Base-by-base conservation (phyloP, 2,888 invertebrate species). In the Chrysolina americana region DNA sequence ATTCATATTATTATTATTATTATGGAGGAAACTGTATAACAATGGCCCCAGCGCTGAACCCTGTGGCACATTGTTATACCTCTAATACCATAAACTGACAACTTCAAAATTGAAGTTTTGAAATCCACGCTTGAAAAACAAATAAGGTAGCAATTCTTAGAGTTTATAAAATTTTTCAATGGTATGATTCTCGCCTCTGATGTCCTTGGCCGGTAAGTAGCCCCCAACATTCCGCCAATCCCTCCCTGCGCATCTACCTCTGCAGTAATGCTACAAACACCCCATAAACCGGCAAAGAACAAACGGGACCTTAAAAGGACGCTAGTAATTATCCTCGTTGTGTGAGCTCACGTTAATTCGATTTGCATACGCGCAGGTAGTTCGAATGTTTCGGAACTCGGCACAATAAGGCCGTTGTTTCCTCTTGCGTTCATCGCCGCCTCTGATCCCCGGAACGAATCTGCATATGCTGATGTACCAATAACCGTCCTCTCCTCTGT, bases 381-480 rank as follows among this genome's bases (percentile, higher is more conserved):
- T 73, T 79, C 75, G 76, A 77, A 79, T 78, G 80, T 81, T 78
- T 71, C 75, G 76, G 44, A 68, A 36, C 47, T 53, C 19, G 75
- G 81, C 78, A 84, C 82, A 84, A 83, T 84, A 9, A 15, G 59
- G 78, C 79, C 76, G 83, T 85, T 86, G 85, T 85, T 86, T 86
- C 84, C 84, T 78, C 80, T 75, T 78, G 72, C 78, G 80, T 82
- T 82, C 84, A 84, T 85, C 82, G 82, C 81, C 84, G 82, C 83
- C 82, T 83, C 79, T 82, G 84, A 85, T 83, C 83, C 83, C 84
- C 83, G 86, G 82, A 85, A 85, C 86, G 82, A 86, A 86, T 86
- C 84, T 86, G 86, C 86, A 86, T 86, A 84, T 84, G 84, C 79
- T 81, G 76, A 70, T 76, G 41, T 47, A 28, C 36, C 62, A 59